phyloP scores from a whole-genome alignment of 2,888 invertebrate genomes.

The Ypsolopha scabrella region DNA sequence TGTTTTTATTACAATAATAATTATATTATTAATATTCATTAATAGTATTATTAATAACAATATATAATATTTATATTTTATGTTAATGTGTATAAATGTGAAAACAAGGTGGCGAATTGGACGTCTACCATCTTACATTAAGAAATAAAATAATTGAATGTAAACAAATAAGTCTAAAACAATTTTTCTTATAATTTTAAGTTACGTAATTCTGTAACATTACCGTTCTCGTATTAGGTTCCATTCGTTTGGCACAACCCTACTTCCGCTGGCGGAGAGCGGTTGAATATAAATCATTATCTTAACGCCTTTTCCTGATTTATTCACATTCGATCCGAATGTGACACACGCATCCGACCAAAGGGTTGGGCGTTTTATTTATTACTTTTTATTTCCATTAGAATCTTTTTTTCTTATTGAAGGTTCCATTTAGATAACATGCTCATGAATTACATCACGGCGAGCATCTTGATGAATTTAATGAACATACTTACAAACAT shows the following conservation, averaged over 20 bases:
- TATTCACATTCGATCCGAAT: conserved; percentile 22
- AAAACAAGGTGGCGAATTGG: no score
- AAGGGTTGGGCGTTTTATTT: conserved; percentile 29
- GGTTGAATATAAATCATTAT: conserved; percentile 40
- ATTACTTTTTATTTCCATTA: conserved; percentile 24
- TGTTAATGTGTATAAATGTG: no score
- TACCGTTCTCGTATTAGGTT: conserved; percentile 12
- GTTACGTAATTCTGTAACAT: background rate
- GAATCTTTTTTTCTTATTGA: conserved; percentile 13
- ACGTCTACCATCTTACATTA: no score
- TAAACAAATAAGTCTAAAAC: no score
- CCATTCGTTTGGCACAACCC: background rate
- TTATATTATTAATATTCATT: no score
- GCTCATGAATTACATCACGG: background rate
- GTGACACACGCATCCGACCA: conserved; percentile 34
- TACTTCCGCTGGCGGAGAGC: conserved; percentile 22
- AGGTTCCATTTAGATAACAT: background rate
- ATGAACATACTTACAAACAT: no score
- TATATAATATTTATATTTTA: no score
- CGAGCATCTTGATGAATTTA: background rate
- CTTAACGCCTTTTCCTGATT: conserved; percentile 40
- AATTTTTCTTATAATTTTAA: background rate
- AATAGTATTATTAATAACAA: no score
- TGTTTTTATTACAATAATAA: no score
- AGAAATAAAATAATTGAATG: no score